Conservation (phyloP, 1,140 invertebrate species). For the Berghia stephanieae region DNA sequence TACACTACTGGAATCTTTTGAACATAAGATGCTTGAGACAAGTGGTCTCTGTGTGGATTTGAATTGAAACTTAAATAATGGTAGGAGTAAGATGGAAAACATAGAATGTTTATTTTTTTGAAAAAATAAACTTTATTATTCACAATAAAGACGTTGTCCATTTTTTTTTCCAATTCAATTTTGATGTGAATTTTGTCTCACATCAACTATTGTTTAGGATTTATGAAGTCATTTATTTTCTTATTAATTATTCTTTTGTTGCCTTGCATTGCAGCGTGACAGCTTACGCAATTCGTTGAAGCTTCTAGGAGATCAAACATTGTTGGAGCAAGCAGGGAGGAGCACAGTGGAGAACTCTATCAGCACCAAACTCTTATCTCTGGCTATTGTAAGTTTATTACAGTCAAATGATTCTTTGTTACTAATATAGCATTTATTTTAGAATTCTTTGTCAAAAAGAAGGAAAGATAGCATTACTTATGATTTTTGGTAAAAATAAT, state of each 20-base stretch:
- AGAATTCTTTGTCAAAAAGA: too few species aligned
- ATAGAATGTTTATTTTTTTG: too few species aligned
- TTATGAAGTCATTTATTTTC: conserved; percentile 29
- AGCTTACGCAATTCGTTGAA: background rate
- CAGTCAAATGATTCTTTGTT: background rate
- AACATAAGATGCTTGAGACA: background rate
- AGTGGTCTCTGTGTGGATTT: background rate
- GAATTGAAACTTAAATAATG: conserved; percentile 11
- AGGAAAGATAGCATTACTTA: too few species aligned
- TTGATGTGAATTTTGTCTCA: too few species aligned
- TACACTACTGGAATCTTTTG: background rate
- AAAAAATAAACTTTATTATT: too few species aligned
- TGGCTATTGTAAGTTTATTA: conserved; percentile 80
- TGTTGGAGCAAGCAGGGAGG: conserved; percentile 87
- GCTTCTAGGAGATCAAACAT: conserved; percentile 40
- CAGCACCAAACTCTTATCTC: conserved; percentile 82
- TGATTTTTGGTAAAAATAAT: too few species aligned
- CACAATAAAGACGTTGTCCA: too few species aligned
- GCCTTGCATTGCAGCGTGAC: background rate
- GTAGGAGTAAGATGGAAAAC: too few species aligned
- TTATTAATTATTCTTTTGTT: conserved; percentile 34
- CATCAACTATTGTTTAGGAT: too few species aligned
- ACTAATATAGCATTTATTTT: too few species aligned
- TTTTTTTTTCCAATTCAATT: too few species aligned
- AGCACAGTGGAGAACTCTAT: conserved; percentile 90